Evolutionary conservation across 2,113 vertebrate genomes (phyloP), one percentile per base, ranked within the genome.

Genomic region (Lophotis ruficrista): DNA sequence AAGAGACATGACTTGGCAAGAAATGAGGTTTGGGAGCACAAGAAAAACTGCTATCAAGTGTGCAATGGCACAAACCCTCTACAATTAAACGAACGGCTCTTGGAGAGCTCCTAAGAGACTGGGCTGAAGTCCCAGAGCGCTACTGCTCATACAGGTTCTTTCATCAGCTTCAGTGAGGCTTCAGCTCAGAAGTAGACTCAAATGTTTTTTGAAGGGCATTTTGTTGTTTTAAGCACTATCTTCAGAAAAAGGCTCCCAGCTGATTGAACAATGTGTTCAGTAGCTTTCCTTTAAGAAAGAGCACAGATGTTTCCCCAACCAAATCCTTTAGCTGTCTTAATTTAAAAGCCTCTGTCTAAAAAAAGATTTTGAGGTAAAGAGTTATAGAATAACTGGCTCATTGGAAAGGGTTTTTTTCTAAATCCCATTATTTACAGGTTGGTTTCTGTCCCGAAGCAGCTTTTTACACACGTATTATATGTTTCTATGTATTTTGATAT

Each of bases 31-130:
- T 71, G n/a, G 47, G 41, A 75, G 14, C 37, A 5, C 8, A 31
- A 33, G 12, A 66, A 69, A 66, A 85, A 9, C 18, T 64, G 17
- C 5, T 30, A 4, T 24, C 0, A 2, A 24, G 0, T 0, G 0
- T 23, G 9, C 19, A 68, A 21, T 14, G 48, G 16, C 48, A 43
- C 38, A 57, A 58, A 4, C 1, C 6, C 8, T 27, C 21, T 38
- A 3, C 21, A n/a, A 28, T 18, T 10, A 70, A 64, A 47, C 5
- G 2, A 90, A 53, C 10, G 50, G 10, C 50, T 61, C 45, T 25
- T 35, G 65, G 50, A 73, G 23, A 64, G 53, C 9, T 3, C 0
- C 22, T 8, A 30, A 56, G 45, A 53, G 23, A 15, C 21, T 45
- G 24, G 11, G 28, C 4, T 38, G 56, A 66, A 51, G 6, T 56